Conservation (phyloP, 1,140 invertebrate species). For the Manduca sexta region DNA sequence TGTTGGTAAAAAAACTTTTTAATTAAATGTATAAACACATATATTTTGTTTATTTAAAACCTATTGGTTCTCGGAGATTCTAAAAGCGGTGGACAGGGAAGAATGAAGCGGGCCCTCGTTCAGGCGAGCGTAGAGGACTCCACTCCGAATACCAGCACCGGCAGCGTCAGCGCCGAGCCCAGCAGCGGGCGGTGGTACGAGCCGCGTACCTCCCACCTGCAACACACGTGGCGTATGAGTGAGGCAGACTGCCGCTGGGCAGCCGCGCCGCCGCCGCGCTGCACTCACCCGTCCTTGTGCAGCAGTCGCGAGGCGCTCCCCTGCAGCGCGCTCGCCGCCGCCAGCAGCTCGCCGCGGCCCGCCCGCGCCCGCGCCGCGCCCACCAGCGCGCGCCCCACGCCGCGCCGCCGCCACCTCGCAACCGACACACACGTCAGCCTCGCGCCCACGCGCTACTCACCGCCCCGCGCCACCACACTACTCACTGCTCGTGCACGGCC, state of each 20-base stretch:
- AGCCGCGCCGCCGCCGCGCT: no score
- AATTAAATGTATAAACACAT: no score
- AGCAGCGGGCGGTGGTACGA: slow-evolving; percentile 32
- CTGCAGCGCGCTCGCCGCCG: neutral
- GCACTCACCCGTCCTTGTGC: slow-evolving; percentile 15
- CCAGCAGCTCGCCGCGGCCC: no score
- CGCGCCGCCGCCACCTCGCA: slow-evolving; percentile 13
- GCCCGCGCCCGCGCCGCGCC: neutral
- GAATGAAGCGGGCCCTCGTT: neutral
- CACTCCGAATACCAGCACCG: slow-evolving; percentile 21
- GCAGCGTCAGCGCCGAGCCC: slow-evolving; percentile 38
- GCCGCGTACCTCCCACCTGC: slow-evolving; percentile 24
- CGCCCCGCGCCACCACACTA: slow-evolving; percentile 11
- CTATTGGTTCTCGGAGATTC: no score
- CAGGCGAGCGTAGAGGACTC: slow-evolving; percentile 23
- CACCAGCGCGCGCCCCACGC: no score
- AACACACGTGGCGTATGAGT: no score
- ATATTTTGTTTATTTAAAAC: no score
- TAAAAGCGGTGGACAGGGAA: no score
- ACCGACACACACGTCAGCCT: slow-evolving; percentile 20
- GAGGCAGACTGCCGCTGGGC: no score
- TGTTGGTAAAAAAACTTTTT: no score
- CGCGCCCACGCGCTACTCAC: slow-evolving; percentile 23
- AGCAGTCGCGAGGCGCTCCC: neutral
- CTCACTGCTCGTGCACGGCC: slow-evolving; percentile 28